Evolutionary conservation across 2,797 vertebrate genomes (phyloP), one percentile per base, ranked within the genome.

Genomic region (Phaenicophaeus curvirostris): DNA sequence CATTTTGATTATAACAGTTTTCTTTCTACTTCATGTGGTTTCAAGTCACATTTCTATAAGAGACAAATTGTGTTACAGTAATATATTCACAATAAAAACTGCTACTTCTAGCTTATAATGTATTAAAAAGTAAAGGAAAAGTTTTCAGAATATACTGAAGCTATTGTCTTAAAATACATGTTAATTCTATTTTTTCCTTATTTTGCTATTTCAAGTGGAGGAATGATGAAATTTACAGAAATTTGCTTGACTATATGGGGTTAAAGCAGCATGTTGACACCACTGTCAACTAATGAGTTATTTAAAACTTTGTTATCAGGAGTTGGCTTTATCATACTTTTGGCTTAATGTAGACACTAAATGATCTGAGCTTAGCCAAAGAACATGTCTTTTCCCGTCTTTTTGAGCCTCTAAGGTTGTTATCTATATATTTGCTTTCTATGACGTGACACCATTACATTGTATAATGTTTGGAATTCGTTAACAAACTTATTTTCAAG

Each of bases 1-100:
- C 7, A 61, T 94, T 95, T 90, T 53, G 19, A 31, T 87, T 87
- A 44, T 65, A 85, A 80, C 61, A 11, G n/a, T 80, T 79, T 89
- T 87, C 28, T 58, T 94, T 72, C 41, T 77, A 16, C 19, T 89
- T 96, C 27, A 13, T 83, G 14, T n/a, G 68, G n/a, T 54, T 83
- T 61, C 46, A 48, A 62, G 85, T 79, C 31, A 50, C 23, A 35
- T 89, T 90, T 91, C 89, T 25, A 18, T 61, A n/a, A 37, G 62
- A 82, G n/a, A 44, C 5, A 66, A 68, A 85, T n/a, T 73, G 31
- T 69, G 44, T 7, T 80, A 33, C 8, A 72, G 4, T 48, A 83
- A 57, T 28, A 30, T 75, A 85, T 82, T 50, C 53, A 48, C 14
- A 86, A 20, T 74, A 79, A 81, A 81, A 93, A 5, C 27, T 68